Evolutionary conservation across 2,888 invertebrate genomes (phyloP), one percentile per base, ranked within the genome.

Genomic region (Ormyrus rosae): DNA sequence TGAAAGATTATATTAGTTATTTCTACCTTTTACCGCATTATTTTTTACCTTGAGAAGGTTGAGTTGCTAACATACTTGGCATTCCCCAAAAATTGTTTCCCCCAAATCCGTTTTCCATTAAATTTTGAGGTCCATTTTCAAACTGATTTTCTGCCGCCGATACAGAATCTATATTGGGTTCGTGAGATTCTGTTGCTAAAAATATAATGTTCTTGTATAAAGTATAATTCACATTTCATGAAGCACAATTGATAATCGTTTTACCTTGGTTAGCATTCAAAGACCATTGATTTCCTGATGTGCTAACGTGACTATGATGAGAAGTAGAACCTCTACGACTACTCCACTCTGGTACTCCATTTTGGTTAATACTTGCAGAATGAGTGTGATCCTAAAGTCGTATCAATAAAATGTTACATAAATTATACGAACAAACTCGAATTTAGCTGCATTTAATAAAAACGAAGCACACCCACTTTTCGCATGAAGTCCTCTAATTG

Each of bases 401-500:
- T 34, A 34, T 34, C 34, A 34, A 68, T 3, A 64, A 72, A 71
- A 13, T 63, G 13, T 45, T 58, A 60, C 11, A 65, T 13, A 34
- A 34, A 34, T 34, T 34, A 34, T 34, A 34, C 34, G 34, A 34
- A 34, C 2, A 34, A 34, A 34, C 2, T 34, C 34, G 34, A 34
- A 34, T 34, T 34, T 34, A 34, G 45, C 19, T 70, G 73, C 11
- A 64, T 58, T 68, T 61, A 48, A 64, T 51, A 34, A 64, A 70
- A 72, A 51, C 7, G 65, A 34, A 13, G 9, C 46, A 34, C 9
- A 72, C 50, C 8, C 55, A 86, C 94, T 88, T 94, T 95, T 82
- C 94, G 93, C 89, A 94, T 93, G 64, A 94, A 91, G 75, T 93
- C 93, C 85, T 95, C 95, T 3, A 95, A 90, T 84, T 94, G 94